phyloP scores from a whole-genome alignment of 2,797 vertebrate genomes.

The Oreonectes daqikongensis region DNA sequence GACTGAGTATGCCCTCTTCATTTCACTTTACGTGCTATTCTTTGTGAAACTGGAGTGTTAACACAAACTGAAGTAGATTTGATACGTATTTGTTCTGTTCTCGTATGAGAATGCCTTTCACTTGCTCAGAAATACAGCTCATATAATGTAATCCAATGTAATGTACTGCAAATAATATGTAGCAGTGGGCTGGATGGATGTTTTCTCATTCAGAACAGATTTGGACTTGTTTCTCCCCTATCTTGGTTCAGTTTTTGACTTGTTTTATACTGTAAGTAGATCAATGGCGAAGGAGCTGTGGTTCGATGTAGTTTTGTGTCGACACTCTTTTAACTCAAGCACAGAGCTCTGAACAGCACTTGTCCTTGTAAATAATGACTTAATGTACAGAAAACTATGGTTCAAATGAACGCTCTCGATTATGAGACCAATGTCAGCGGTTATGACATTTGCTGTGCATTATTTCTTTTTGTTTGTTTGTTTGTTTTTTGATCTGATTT shows the following conservation, averaged over 20 bases:
- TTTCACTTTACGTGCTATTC: slow-evolving; percentile 34
- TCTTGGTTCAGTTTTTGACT: slow-evolving; percentile 31
- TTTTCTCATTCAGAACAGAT: slow-evolving; percentile 31
- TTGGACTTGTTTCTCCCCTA: slow-evolving; percentile 28
- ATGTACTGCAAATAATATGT: slow-evolving; percentile 34
- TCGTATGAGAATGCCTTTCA: slow-evolving; percentile 57
- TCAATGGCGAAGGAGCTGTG: slow-evolving; percentile 22
- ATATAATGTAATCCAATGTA: slow-evolving; percentile 42
- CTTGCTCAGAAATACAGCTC: slow-evolving; percentile 48
- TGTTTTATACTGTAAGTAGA: slow-evolving; percentile 49
- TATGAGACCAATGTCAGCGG: slow-evolving; percentile 40
- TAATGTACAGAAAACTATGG: slow-evolving; percentile 51
- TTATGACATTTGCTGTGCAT: slow-evolving; percentile 46
- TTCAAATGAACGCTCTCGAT: slow-evolving; percentile 28
- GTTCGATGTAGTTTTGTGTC: slow-evolving; percentile 39
- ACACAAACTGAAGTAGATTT: slow-evolving; percentile 34
- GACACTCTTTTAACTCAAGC: slow-evolving; percentile 41
- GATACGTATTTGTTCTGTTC: slow-evolving; percentile 29
- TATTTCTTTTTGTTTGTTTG: slow-evolving; percentile 30
- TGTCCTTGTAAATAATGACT: slow-evolving; percentile 56
- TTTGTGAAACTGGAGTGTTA: slow-evolving; percentile 24
- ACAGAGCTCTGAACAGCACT: slow-evolving; percentile 48
- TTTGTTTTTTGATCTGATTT: slow-evolving; percentile 50
- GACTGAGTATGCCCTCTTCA: slow-evolving; percentile 69
- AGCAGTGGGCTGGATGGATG: slow-evolving; percentile 33